These are phyloP conservation scores for Apantesis nais DNA, from an alignment of 2,888 invertebrate genomes.

Conservation along the genomic window DNA sequence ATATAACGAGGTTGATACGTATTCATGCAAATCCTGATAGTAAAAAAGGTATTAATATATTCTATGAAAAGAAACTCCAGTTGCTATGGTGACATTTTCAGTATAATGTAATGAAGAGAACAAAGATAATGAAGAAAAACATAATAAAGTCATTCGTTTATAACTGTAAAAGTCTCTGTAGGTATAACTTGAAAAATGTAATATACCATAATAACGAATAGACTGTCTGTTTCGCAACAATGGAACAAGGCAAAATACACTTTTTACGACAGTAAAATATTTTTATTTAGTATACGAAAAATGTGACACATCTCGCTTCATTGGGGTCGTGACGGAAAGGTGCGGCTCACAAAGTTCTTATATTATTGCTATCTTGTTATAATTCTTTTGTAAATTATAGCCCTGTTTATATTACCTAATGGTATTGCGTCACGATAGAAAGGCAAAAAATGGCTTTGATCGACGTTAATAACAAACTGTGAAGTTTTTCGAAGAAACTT, in stretches of 20 bases:
- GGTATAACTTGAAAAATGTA: conserved; percentile 35
- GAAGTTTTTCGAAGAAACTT: conserved; percentile 18
- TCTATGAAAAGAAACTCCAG: neutral
- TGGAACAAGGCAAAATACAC: conserved; percentile 49
- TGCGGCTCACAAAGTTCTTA: conserved; percentile 38
- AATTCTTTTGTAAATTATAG: conserved; percentile 49
- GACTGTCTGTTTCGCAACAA: conserved; percentile 47
- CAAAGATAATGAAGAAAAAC: conserved; percentile 14
- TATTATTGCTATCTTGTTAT: conserved; percentile 39
- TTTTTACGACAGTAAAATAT: conserved; percentile 52
- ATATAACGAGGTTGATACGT: too few relatives aligned
- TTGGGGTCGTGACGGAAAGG: conserved; percentile 44
- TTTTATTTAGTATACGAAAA: conserved; percentile 59
- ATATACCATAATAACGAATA: conserved; percentile 39
- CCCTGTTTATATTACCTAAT: conserved; percentile 42
- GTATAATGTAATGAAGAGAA: conserved; percentile 11
- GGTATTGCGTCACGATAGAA: conserved; percentile 35
- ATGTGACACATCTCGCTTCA: conserved; percentile 55
- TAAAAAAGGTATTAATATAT: neutral
- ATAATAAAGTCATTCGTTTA: conserved; percentile 14
- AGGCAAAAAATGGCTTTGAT: conserved; percentile 28
- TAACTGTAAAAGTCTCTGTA: conserved; percentile 26
- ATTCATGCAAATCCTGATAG: neutral
- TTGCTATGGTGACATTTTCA: neutral
- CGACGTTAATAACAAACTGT: conserved; percentile 12